Percentiles rank a stretch among this genome's conserved stretches.
Evolutionary conservation across 2,113 vertebrate species (phyloP).

Genomic region (Paradisaea rubra): DNA sequence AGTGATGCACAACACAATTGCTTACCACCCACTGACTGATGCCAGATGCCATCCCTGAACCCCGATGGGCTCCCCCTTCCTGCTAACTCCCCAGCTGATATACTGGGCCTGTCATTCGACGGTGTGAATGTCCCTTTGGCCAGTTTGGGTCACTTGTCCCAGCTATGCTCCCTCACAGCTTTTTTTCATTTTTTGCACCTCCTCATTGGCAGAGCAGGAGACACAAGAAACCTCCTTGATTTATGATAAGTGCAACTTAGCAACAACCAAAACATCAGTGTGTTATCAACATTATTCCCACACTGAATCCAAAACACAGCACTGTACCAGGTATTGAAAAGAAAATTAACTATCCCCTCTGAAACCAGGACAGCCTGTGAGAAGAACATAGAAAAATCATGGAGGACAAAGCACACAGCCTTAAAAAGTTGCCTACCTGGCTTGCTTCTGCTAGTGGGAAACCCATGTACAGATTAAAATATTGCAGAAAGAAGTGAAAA

Average conservation of each 20-base stretch:
- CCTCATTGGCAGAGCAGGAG: not conserved
- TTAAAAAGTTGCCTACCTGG: not conserved
- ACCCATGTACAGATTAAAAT: not conserved
- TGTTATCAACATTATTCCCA: not conserved
- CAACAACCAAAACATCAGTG: not conserved
- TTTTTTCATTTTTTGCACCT: not conserved
- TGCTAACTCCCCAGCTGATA: not conserved
- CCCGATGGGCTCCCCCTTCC: rapidly evolving
- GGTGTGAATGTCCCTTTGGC: not conserved
- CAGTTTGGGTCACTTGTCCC: not conserved
- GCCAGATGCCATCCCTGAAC: not conserved
- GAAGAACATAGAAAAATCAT: not conserved
- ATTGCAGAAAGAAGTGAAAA: not conserved
- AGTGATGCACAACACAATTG: not conserved
- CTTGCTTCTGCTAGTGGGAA: not conserved
- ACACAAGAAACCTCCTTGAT: not conserved
- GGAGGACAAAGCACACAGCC: not conserved
- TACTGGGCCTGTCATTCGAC: not conserved
- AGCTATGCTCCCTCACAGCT: not conserved
- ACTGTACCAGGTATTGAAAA: not conserved
- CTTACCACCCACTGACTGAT: not conserved
- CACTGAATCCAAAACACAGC: not conserved
- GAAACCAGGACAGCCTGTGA: not conserved
- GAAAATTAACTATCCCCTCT: not conserved
- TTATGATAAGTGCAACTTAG: not conserved